Evolutionary conservation across 2,888 invertebrate species (phyloP).

Genomic region (Ornithoptera priamus): DNA sequence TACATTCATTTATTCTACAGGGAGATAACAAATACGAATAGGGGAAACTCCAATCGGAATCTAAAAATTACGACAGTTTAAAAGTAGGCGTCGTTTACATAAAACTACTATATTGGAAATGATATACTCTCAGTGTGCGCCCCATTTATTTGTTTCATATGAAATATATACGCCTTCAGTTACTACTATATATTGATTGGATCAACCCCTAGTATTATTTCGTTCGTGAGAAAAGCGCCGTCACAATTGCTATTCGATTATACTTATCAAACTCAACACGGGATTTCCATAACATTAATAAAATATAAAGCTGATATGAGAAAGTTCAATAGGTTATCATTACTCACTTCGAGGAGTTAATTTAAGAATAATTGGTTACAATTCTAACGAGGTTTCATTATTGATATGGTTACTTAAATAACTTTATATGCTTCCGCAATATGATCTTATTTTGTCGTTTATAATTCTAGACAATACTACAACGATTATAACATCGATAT

Average conservation of each 20-base stretch:
- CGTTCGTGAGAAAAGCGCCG: slow-evolving; percentile 21
- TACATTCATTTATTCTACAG: slow-evolving; percentile 69
- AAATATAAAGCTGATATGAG: slow-evolving; percentile 5
- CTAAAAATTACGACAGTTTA: slow-evolving; percentile 79
- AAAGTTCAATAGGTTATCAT: neutral
- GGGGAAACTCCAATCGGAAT: slow-evolving; percentile 75
- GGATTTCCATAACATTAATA: slow-evolving; percentile 11
- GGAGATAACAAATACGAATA: slow-evolving; percentile 71
- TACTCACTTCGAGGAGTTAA: neutral
- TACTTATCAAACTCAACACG: slow-evolving; percentile 12
- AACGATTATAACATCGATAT: no score
- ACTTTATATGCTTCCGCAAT: no score
- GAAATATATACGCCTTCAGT: slow-evolving; percentile 42
- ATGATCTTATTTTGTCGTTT: no score
- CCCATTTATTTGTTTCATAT: slow-evolving; percentile 62
- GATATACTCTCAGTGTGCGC: slow-evolving; percentile 58
- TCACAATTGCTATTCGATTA: slow-evolving; percentile 6
- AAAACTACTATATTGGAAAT: slow-evolving; percentile 75
- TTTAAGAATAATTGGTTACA: no score
- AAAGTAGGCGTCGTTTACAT: slow-evolving; percentile 78
- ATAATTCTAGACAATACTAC: no score
- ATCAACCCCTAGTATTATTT: slow-evolving; percentile 31
- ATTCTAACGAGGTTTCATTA: no score
- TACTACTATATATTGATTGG: slow-evolving; percentile 31
- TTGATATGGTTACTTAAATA: no score